Conservation (phyloP, 2,888 invertebrate genomes). For the Eupelmus urozonus region DNA sequence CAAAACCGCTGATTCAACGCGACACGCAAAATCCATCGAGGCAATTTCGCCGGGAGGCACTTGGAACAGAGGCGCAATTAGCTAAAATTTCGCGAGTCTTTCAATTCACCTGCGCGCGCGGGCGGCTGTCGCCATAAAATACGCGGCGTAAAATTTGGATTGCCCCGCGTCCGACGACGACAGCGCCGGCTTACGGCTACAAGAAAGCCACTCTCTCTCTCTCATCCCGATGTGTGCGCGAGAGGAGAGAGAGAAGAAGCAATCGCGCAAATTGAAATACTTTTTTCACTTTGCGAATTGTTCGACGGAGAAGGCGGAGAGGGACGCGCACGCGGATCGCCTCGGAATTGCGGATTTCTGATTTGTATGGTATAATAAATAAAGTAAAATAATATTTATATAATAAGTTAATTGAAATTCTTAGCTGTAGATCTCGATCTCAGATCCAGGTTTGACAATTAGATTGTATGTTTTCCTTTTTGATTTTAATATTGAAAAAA, state of each 20-base stretch:
- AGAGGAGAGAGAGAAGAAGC: conserved; percentile 22
- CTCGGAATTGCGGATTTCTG: conserved; percentile 44
- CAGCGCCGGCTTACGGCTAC: background rate
- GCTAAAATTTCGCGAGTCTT: background rate
- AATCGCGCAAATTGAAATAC: conserved; percentile 57
- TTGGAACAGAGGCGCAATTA: background rate
- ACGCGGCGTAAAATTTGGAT: conserved; percentile 42
- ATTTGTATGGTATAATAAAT: conserved; percentile 13
- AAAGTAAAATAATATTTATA: no score
- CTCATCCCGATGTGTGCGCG: background rate
- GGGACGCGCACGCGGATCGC: background rate
- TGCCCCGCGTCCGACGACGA: conserved; percentile 16
- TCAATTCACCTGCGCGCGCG: background rate
- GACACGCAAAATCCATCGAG: no score
- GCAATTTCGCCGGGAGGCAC: no score
- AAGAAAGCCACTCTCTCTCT: conserved; percentile 55
- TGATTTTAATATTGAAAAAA: no score
- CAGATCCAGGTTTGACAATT: no score
- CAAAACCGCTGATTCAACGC: no score
- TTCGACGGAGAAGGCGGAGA: conserved; percentile 2
- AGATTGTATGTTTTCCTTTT: no score
- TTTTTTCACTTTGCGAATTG: conserved; percentile 56
- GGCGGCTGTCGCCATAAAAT: no score
- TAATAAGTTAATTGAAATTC: no score
- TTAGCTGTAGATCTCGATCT: no score